Evolutionary conservation across 2,113 vertebrate genomes (phyloP).

Genomic region (Marcusenius ussheri): DNA sequence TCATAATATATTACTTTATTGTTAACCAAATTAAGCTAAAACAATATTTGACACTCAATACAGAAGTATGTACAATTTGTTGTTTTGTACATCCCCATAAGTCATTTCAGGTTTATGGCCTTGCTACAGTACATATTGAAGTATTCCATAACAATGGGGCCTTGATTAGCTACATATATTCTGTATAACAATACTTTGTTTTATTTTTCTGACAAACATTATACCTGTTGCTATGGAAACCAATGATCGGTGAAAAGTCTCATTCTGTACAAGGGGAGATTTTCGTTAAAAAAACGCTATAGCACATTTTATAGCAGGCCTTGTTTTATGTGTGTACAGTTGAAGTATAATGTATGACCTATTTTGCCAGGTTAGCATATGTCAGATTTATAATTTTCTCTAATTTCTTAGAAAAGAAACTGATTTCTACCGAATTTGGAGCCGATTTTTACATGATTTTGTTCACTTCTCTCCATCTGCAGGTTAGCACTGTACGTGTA

Average conservation of each 20-base stretch:
- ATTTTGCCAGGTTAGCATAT: neutral
- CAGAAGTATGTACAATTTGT: neutral
- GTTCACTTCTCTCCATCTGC: conserved; percentile 30
- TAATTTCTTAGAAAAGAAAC: neutral
- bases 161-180: neutral
- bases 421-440: neutral
- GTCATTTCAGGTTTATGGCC: neutral
- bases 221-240: neutral
- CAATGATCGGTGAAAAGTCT: neutral
- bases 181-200: neutral
- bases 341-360: neutral
- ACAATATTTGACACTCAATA: neutral
- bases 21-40: neutral
- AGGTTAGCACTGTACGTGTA: conserved; percentile 98
- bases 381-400: neutral
- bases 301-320: neutral
- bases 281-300: neutral
- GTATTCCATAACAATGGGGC: neutral
- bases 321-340: neutral
- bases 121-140: neutral
- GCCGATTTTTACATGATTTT: neutral
- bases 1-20: neutral
- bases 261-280: neutral
- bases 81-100: neutral
- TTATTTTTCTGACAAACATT: neutral